These are phyloP conservation scores for Psococerastis gibbosa DNA, from an alignment of 2,888 invertebrate genomes.

Conservation along the genomic window DNA sequence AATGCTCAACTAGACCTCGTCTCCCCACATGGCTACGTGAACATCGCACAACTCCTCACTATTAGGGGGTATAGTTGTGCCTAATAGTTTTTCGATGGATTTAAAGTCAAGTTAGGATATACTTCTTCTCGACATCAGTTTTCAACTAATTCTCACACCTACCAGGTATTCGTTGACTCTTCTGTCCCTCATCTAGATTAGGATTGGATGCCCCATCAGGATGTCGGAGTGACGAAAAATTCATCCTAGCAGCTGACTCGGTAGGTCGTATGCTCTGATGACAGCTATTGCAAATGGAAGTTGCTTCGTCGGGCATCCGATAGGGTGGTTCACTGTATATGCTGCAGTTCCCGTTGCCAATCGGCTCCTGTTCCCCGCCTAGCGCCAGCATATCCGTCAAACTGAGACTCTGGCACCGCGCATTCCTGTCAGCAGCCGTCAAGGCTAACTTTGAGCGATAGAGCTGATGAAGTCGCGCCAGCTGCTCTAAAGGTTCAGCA, in stretches of 20 bases:
- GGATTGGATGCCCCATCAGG: constrained; percentile 90
- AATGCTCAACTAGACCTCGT: too few species aligned
- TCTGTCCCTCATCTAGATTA: constrained; percentile 48
- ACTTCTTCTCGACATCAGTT: too few species aligned
- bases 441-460: constrained; percentile 60
- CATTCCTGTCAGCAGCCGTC: constrained; percentile 28
- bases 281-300: constrained; percentile 49
- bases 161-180: neutral
- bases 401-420: constrained; percentile 42
- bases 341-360: constrained; percentile 52
- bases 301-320: constrained; percentile 26
- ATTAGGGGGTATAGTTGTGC: too few species aligned
- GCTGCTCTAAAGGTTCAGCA: constrained; percentile 42
- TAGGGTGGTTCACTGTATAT: constrained; percentile 78
- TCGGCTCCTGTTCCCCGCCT: constrained; percentile 15
- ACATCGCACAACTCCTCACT: too few species aligned
- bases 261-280: constrained; percentile 41
- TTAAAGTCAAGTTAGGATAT: too few species aligned
- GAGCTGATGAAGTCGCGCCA: constrained; percentile 61
- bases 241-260: constrained; percentile 16
- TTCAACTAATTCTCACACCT: neutral
- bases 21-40: too few species aligned
- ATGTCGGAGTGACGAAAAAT: constrained; percentile 57
- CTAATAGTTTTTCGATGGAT: too few species aligned
- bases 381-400: constrained; percentile 46